Evolutionary conservation across 2,797 vertebrate genomes (phyloP).

Genomic region (Anableps anableps): DNA sequence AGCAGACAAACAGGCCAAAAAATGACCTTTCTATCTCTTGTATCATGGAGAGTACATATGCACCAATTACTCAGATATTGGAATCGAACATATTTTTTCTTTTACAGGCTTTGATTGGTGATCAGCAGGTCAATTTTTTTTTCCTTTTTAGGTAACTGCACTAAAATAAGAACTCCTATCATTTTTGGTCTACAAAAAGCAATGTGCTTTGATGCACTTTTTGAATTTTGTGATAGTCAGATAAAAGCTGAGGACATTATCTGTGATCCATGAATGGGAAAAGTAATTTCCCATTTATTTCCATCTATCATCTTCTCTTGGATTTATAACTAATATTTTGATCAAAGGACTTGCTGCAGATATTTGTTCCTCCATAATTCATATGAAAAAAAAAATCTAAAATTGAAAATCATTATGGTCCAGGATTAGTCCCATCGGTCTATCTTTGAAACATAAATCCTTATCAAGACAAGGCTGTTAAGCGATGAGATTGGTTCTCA

Average conservation of each 20-base stretch:
- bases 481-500: not conserved
- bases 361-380: no score
- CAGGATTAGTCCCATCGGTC: not conserved
- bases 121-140: not conserved
- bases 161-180: not conserved
- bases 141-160: not conserved
- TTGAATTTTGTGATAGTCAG: not conserved
- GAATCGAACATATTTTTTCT: not conserved
- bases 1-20: conserved; percentile 1
- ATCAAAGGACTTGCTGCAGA: not conserved
- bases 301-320: not conserved
- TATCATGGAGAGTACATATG: not conserved
- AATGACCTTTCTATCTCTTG: not conserved
- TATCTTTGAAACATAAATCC: not conserved
- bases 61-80: not conserved
- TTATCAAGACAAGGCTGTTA: not conserved
- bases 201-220: not conserved
- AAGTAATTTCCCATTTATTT: not conserved
- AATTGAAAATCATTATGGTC: not conserved
- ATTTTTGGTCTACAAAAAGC: not conserved
- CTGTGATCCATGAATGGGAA: not conserved
- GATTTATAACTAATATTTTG: not conserved
- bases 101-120: not conserved
- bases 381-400: no score
- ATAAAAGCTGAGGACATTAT: not conserved